Evolutionary conservation across 2,113 vertebrate species (phyloP).

Genomic region (Vulpes ferrilata): DNA sequence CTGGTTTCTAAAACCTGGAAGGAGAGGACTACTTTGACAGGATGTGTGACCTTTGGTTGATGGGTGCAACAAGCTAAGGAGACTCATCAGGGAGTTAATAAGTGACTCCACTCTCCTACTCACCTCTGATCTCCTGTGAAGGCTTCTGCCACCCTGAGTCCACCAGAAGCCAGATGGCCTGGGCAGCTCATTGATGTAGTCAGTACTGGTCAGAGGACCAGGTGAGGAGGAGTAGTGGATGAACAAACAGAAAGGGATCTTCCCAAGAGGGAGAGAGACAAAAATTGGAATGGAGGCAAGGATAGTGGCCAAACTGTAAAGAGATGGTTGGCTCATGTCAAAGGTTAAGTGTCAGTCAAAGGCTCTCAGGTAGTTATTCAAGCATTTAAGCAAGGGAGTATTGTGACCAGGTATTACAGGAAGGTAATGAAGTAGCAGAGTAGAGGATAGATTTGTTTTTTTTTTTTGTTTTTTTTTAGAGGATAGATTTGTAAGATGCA

Average conservation of each 20-base stretch:
- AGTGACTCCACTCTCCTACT: no score
- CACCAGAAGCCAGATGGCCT: neutral
- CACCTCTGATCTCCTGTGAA: rapidly evolving
- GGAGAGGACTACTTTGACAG: neutral
- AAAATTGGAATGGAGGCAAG: neutral
- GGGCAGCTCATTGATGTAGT: neutral
- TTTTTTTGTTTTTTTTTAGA: no score
- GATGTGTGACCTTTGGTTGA: neutral
- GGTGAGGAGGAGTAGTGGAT: neutral
- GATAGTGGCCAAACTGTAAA: neutral
- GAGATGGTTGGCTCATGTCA: neutral
- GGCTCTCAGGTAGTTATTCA: neutral
- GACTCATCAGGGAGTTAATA: neutral
- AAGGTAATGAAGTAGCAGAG: neutral
- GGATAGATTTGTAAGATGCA: neutral
- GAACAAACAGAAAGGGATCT: neutral
- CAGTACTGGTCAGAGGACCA: neutral
- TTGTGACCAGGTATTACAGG: neutral
- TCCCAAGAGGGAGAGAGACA: neutral
- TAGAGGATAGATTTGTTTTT: neutral
- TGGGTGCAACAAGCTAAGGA: neutral
- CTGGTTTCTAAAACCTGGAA: neutral
- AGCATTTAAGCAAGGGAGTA: neutral
- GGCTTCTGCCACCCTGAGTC: neutral
- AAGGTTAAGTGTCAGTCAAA: neutral